These are phyloP conservation scores for Porites rus DNA, from an alignment of 92 coral and sea anemone genomes.

Conservation along the genomic window DNA sequence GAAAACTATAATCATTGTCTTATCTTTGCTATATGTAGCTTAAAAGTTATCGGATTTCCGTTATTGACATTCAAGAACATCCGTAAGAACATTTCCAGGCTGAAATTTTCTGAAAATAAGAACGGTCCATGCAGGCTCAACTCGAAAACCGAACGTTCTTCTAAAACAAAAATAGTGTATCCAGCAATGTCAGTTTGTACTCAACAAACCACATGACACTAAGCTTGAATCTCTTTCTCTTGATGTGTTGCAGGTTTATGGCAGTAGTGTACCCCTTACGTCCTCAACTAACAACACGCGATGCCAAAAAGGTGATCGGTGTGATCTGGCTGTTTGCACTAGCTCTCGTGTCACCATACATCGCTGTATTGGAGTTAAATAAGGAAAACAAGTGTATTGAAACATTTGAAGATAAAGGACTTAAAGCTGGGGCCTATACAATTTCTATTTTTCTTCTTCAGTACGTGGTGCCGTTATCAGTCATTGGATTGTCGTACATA, in stretches of 20 bases:
- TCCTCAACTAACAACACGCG: slow-evolving; percentile 83
- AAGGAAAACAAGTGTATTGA: slow-evolving; percentile 64
- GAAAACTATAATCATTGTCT: no score
- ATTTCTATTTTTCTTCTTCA: slow-evolving; percentile 88
- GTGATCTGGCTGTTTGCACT: slow-evolving; percentile 88
- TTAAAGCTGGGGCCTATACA: slow-evolving; percentile 87
- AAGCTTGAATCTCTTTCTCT: background rate
- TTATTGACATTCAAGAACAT: no score
- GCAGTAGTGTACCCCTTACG: slow-evolving; percentile 96
- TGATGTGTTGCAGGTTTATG: slow-evolving; percentile 69
- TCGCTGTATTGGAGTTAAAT: slow-evolving; percentile 77
- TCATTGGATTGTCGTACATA: slow-evolving; percentile 89
- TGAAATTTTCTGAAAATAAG: no score
- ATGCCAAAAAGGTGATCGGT: slow-evolving; percentile 90
- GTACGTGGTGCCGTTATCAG: slow-evolving; percentile 87
- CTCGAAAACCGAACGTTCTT: no score
- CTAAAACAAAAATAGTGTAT: no score
- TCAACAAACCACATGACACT: background rate
- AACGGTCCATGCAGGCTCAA: no score
- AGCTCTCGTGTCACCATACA: slow-evolving; percentile 92
- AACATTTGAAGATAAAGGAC: slow-evolving; percentile 79
- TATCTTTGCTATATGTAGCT: no score
- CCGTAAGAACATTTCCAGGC: no score
- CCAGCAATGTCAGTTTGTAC: background rate
- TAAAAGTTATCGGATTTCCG: no score